Evolutionary conservation across 2,113 vertebrate species (phyloP).

Genomic region (Donacobius atricapilla): DNA sequence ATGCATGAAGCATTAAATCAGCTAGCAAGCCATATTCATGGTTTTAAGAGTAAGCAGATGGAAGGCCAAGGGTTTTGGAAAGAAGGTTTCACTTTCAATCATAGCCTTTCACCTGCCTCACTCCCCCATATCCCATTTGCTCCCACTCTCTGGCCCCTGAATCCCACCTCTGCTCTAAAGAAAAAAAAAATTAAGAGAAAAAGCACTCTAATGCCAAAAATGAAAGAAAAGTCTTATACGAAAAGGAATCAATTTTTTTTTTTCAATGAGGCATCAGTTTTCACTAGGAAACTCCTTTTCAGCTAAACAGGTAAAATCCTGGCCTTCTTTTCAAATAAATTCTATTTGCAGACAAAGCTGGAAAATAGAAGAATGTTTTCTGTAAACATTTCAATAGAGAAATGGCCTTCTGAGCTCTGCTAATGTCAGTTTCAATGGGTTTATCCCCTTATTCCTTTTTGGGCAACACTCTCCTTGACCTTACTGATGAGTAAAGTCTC

Average conservation of each 20-base stretch:
- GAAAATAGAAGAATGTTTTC: not conserved
- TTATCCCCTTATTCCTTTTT: not conserved
- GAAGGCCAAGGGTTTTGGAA: not conserved
- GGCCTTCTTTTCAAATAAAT: not conserved
- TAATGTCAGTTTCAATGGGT: not conserved
- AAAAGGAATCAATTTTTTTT: not conserved
- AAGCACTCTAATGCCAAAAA: not conserved
- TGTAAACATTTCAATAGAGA: not conserved
- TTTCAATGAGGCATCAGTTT: not conserved
- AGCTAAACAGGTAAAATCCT: not conserved
- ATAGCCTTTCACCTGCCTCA: accelerated
- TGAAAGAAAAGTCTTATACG: not conserved
- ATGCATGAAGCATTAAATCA: not conserved
- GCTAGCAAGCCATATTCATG: not conserved
- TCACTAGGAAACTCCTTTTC: not conserved
- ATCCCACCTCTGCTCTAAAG: not conserved
- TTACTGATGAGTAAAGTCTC: not conserved
- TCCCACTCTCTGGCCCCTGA: not conserved
- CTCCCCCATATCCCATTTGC: not conserved
- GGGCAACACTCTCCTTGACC: not conserved
- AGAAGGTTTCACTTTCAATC: not conserved
- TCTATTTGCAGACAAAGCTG: not conserved
- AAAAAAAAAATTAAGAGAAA: not conserved
- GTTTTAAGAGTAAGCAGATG: not conserved
- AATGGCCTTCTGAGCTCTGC: not conserved